Evolutionary conservation across 2,797 vertebrate species (phyloP).

Genomic region (Lacerta viridis): DNA sequence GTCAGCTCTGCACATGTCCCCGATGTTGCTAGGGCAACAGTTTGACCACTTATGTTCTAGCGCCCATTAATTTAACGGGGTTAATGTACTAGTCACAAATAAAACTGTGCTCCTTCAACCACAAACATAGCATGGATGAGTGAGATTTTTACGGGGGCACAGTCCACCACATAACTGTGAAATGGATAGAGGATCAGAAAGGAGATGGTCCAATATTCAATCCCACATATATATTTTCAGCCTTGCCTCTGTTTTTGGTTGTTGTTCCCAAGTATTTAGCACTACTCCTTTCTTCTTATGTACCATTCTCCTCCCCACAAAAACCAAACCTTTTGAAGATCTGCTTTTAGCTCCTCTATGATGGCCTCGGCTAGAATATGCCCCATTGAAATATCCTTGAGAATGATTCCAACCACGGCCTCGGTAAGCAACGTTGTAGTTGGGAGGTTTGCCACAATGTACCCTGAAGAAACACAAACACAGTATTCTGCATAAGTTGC

Average conservation of each 20-base stretch:
- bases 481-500: background rate
- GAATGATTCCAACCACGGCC: background rate
- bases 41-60: too few species aligned
- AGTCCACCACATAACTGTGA: background rate
- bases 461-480: slow-evolving; percentile 25
- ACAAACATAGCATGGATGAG: too few species aligned
- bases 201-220: background rate
- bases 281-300: background rate
- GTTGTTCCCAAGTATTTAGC: background rate
- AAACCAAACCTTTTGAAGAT: background rate
- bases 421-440: background rate
- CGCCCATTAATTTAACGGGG: too few species aligned
- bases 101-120: background rate
- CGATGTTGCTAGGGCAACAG: too few species aligned
- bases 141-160: too few species aligned
- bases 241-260: background rate
- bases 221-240: background rate
- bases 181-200: background rate
- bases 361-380: background rate
- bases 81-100: too few species aligned
- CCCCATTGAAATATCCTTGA: background rate
- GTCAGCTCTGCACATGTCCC: too few species aligned
- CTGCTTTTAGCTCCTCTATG: background rate
- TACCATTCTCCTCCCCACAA: background rate
- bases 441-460: background rate